Conservation (phyloP, 2,888 invertebrate species). For the Clunio marinus region DNA sequence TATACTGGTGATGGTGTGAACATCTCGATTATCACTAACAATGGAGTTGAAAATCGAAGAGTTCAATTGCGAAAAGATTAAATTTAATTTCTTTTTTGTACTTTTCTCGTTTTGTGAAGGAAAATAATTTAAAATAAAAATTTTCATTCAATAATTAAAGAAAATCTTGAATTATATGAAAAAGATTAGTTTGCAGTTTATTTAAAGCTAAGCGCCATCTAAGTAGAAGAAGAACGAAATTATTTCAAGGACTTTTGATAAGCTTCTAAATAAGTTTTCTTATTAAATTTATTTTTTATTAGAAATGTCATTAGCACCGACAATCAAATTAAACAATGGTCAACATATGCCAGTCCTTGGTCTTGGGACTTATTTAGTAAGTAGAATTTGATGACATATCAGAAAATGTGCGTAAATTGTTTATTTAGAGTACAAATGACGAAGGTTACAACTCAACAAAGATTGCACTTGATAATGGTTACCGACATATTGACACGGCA, state of each 20-base stretch:
- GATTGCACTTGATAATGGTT: constrained; percentile 59
- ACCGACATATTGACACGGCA: constrained; percentile 64
- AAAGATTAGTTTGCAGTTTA: too few species aligned
- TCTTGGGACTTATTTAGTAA: constrained; percentile 61
- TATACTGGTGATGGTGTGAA: constrained; percentile 90
- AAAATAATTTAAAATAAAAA: not conserved
- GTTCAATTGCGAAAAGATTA: constrained; percentile 50
- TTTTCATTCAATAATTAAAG: too few species aligned
- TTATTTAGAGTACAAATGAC: constrained; percentile 44
- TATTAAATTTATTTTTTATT: too few species aligned
- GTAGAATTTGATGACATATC: constrained; percentile 40
- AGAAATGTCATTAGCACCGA: constrained; percentile 45
- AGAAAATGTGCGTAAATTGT: constrained; percentile 38
- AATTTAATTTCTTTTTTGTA: not conserved
- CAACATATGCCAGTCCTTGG: constrained; percentile 58
- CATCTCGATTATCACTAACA: constrained; percentile 82
- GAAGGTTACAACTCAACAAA: constrained; percentile 48
- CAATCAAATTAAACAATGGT: constrained; percentile 57
- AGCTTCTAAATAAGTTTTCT: too few species aligned
- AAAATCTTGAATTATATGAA: too few species aligned
- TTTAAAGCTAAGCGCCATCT: too few species aligned
- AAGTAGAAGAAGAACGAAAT: too few species aligned
- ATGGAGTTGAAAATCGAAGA: constrained; percentile 70
- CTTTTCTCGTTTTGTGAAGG: not conserved
- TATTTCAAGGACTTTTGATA: too few species aligned